Evolutionary conservation across 2,888 invertebrate species (phyloP).

Genomic region (Glaucopsyche alexis): DNA sequence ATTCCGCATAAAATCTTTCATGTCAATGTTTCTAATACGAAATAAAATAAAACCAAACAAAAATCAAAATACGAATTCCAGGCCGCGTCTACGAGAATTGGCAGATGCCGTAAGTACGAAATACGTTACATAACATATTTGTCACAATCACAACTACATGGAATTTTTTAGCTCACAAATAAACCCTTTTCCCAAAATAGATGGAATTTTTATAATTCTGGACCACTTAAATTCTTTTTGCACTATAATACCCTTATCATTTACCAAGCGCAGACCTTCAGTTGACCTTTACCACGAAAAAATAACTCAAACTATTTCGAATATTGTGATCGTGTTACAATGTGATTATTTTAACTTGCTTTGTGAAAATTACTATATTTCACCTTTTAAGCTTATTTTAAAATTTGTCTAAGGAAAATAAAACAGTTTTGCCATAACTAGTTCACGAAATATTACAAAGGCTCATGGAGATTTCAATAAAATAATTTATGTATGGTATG

Average conservation of each 20-base stretch:
- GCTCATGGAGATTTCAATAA: not conserved
- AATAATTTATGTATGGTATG: not conserved
- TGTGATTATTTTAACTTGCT: too few species aligned
- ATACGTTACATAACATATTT: conserved; percentile 17
- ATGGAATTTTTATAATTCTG: not conserved
- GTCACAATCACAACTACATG: not conserved
- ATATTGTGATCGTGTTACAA: too few species aligned
- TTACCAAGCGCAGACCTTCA: too few species aligned
- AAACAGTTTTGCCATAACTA: too few species aligned
- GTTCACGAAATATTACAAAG: not conserved
- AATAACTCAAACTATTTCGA: too few species aligned
- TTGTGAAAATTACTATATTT: too few species aligned
- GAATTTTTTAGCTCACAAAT: not conserved
- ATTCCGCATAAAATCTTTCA: not conserved
- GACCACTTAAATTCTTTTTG: not conserved
- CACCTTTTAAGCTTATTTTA: too few species aligned
- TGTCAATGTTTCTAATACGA: conserved; percentile 11
- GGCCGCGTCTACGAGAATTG: not conserved
- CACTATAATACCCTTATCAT: not conserved
- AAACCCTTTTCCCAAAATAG: not conserved
- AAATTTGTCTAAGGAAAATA: too few species aligned
- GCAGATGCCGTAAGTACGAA: not conserved
- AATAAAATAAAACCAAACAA: conserved; percentile 10
- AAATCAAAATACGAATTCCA: not conserved
- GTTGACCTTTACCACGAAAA: too few species aligned